These are phyloP conservation scores for Sinelater perroti DNA, from an alignment of 2,888 invertebrate species.

Conservation along the genomic window DNA sequence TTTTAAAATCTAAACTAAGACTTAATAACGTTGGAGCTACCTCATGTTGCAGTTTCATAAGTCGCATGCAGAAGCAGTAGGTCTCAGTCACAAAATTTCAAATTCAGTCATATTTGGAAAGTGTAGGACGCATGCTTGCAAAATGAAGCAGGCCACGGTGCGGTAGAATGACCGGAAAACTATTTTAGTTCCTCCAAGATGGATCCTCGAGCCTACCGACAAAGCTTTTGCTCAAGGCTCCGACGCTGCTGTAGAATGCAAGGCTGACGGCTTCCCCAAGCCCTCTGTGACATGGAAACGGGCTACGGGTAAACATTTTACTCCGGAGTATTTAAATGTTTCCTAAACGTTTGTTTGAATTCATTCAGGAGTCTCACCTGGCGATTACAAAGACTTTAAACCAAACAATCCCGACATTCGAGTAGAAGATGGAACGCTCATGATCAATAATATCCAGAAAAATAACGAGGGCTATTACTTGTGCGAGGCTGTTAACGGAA, in stretches of 20 bases:
- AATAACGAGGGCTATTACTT: constrained; percentile 94
- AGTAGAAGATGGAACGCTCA: constrained; percentile 92
- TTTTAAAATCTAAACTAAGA: too few relatives aligned
- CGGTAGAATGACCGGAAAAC: constrained; percentile 25
- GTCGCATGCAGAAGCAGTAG: not conserved
- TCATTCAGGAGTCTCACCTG: constrained; percentile 82
- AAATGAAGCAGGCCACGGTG: constrained; percentile 9
- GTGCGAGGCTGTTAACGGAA: constrained; percentile 95
- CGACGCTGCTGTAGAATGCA: constrained; percentile 93
- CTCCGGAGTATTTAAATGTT: not conserved
- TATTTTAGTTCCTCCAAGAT: constrained; percentile 90
- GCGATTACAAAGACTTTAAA: constrained; percentile 92
- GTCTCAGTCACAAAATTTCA: not conserved
- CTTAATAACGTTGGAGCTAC: too few relatives aligned
- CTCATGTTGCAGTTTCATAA: constrained; percentile 5
- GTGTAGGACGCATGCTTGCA: constrained; percentile 24
- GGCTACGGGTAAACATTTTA: constrained; percentile 77
- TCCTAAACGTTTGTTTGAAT: not conserved
- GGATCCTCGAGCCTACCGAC: constrained; percentile 94
- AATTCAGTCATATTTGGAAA: not conserved
- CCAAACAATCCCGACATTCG: constrained; percentile 89
- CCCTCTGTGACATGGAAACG: constrained; percentile 95
- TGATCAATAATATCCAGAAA: constrained; percentile 90
- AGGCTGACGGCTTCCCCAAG: constrained; percentile 95
- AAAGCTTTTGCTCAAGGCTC: constrained; percentile 95